Percentiles rank a stretch among this genome's conserved stretches.
phyloP scores from a whole-genome alignment of 2,888 invertebrate genomes.

The Xylota sylvarum region DNA sequence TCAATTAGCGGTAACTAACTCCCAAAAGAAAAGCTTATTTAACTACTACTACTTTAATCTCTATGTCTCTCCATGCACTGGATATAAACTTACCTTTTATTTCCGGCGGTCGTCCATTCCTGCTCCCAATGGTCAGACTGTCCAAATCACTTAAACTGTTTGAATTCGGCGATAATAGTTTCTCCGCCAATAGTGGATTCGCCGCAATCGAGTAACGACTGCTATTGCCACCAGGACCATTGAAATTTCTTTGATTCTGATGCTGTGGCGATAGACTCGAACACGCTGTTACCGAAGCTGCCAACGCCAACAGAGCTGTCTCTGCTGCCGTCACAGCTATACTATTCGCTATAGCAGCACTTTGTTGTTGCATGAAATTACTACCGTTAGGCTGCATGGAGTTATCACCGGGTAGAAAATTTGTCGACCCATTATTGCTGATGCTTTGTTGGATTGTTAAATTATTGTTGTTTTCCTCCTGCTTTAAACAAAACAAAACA shows the following conservation, averaged over 20 bases:
- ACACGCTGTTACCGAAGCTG: constrained; percentile 78
- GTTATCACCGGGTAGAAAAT: constrained; percentile 68
- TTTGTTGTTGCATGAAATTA: constrained; percentile 74
- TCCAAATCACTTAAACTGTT: constrained; percentile 79
- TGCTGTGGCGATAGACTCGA: constrained; percentile 77
- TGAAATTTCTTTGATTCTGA: constrained; percentile 74
- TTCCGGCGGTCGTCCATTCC: constrained; percentile 78
- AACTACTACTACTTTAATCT: no score
- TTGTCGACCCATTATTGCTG: constrained; percentile 69
- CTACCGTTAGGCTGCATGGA: constrained; percentile 64
- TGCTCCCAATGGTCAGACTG: constrained; percentile 78
- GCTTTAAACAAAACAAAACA: constrained; percentile 80
- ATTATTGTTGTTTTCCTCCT: constrained; percentile 84
- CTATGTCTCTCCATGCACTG: no score
- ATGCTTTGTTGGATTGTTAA: constrained; percentile 71
- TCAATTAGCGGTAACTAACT: no score
- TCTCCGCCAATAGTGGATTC: constrained; percentile 94
- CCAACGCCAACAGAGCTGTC: constrained; percentile 79
- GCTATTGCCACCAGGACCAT: constrained; percentile 79
- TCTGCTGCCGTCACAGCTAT: constrained; percentile 78
- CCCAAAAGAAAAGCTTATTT: no score
- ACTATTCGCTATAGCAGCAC: constrained; percentile 66
- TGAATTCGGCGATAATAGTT: constrained; percentile 89
- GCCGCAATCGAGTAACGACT: constrained; percentile 92
- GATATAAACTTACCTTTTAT: constrained; percentile 86